Base-by-base conservation (phyloP, 2,888 invertebrate genomes). In the Aphidoletes aphidimyza region DNA sequence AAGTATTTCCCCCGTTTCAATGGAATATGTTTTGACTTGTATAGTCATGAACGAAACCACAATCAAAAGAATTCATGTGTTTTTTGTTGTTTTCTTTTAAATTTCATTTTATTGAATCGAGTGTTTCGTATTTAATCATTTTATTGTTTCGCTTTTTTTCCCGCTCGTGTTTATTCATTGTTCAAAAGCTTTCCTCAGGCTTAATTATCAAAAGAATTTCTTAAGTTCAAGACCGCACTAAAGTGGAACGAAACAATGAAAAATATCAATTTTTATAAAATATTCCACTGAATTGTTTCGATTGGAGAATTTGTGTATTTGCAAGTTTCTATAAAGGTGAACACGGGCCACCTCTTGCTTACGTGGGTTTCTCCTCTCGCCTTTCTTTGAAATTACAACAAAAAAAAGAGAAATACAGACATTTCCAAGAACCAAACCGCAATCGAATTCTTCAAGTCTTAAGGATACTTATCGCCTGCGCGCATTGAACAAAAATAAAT, bases 231-330 rank as follows among this genome's bases (percentile, higher is more conserved):
- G 19, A 5, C 22, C 14, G 26, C 69, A 3, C 5, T 26, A 11
- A 69, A 69, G 69, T 69, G 69, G 30, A 69, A 69, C 69, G 17
- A 69, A 69, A 69, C 30, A 69, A 69, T n/a, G n/a, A 69, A 30
- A 69, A 69, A 69, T 69, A 69, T 30, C 11, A 26, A 69, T 69
- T 69, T 42, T 69, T 69, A 30, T 69, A 30, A 69, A 42, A 69
- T 14, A 22, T 54, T 47, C 9, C 47, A 17, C 47, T 47, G 9
- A 22, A n/a, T 47, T 47, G 6, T 54, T 54, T 54, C 9, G 54
- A 54, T 54, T 54, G 54, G 2, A 14, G n/a, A 17, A 19, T 54
- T 54, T n/a, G 6, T 9, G 54, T 54, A 54, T 54, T 54, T 54
- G 54, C 54, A 22, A 22, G 54, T 54, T 54, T n/a, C n/a, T 54